Evolutionary conservation across 2,113 vertebrate species (phyloP).

Genomic region (Emydura subglobosa): DNA sequence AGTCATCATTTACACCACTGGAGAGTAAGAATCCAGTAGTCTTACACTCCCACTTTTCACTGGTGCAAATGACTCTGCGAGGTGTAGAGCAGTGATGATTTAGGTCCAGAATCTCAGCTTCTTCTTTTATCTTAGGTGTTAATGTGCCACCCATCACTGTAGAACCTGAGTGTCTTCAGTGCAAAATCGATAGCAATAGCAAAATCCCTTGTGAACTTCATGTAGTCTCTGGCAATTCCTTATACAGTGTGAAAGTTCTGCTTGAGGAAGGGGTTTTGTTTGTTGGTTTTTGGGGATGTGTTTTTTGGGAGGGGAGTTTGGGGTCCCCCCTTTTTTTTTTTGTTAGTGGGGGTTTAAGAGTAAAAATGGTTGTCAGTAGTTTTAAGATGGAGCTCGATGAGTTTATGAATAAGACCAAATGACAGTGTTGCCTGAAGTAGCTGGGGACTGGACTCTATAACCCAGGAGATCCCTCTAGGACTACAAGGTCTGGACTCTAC

Average conservation of each 20-base stretch:
- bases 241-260: neutral
- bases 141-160: slow-evolving; percentile 47
- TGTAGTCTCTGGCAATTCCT: neutral
- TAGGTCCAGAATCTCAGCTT: neutral
- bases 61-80: rapidly evolving
- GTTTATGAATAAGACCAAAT: neutral
- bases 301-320: neutral
- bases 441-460: neutral
- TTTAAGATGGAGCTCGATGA: neutral
- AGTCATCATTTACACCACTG: rapidly evolving
- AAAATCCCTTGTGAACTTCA: slow-evolving; percentile 16
- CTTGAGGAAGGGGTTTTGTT: neutral
- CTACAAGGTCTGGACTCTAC: neutral
- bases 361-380: neutral
- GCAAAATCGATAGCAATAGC: rapidly evolving
- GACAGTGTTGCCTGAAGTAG: neutral
- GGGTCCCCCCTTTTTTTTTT: neutral
- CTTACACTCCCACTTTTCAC: rapidly evolving
- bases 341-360: neutral
- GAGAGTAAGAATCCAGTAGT: rapidly evolving
- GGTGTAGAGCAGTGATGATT: neutral
- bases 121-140: neutral
- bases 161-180: neutral
- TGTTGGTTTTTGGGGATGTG: rapidly evolving
- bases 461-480: neutral